Evolutionary conservation across 2,113 vertebrate species (phyloP).

Genomic region (Equus przewalskii): DNA sequence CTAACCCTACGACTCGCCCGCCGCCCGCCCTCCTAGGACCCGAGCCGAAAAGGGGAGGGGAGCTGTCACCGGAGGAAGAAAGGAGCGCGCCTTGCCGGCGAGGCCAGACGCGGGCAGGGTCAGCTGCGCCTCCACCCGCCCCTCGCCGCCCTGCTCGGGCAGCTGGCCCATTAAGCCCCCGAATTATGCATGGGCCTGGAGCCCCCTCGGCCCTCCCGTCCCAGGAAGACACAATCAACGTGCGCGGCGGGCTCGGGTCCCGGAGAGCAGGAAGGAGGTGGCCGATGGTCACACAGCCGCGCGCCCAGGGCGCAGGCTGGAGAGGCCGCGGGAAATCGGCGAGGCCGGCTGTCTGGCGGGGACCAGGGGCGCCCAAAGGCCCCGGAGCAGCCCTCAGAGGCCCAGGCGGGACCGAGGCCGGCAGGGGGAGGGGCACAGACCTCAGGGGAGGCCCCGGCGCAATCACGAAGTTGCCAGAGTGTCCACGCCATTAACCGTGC

Average conservation of each 20-base stretch:
- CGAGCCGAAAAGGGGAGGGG: conserved; percentile 60
- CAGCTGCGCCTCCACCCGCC: conserved; percentile 84
- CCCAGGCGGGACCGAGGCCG: not conserved
- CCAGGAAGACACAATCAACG: conserved; percentile 65
- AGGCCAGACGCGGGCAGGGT: conserved; percentile 86
- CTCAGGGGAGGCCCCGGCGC: not conserved
- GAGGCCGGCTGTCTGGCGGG: not conserved
- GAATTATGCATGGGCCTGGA: conserved; percentile 85
- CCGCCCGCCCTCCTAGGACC: conserved; percentile 42
- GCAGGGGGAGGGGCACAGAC: not conserved
- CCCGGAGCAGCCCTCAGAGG: not conserved
- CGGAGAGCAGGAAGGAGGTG: conserved; percentile 76
- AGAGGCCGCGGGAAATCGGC: not conserved
- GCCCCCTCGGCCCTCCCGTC: conserved; percentile 74
- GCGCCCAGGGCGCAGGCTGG: conserved; percentile 64
- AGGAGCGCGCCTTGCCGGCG: conserved; percentile 85
- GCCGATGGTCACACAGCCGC: conserved; percentile 55
- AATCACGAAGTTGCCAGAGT: not conserved
- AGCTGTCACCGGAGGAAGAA: conserved; percentile 87
- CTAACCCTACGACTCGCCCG: not conserved
- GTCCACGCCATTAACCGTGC: not conserved
- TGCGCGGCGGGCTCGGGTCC: conserved; percentile 50
- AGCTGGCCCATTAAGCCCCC: conserved; percentile 88
- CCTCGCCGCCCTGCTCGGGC: conserved; percentile 78
- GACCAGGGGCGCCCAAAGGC: not conserved